These are phyloP conservation scores for Apis cerana DNA, from an alignment of 1,140 invertebrate species.

Conservation along the genomic window DNA sequence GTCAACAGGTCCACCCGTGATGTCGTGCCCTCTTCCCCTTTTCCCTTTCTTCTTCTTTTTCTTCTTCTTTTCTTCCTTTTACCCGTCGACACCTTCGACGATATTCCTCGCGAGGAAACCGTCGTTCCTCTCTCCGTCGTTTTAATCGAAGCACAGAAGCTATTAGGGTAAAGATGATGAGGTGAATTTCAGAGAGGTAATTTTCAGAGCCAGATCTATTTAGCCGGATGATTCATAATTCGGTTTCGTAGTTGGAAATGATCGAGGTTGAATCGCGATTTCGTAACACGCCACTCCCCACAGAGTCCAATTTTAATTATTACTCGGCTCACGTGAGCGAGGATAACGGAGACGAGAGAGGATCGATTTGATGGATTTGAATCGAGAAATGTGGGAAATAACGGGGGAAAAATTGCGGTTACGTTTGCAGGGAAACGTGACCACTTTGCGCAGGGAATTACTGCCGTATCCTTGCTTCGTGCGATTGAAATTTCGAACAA, in stretches of 20 bases:
- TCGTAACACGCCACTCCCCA: constrained; percentile 35
- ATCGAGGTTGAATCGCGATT: constrained; percentile 31
- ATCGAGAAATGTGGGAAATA: constrained; percentile 23
- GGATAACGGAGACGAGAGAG: constrained; percentile 33
- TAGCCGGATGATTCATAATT: background rate
- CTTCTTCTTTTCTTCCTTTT: constrained; percentile 34
- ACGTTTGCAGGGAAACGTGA: constrained; percentile 37
- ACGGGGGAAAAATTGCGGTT: constrained; percentile 42
- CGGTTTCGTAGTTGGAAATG: background rate
- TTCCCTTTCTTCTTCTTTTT: background rate
- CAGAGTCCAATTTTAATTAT: constrained; percentile 56
- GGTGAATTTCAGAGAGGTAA: background rate
- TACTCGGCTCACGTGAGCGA: constrained; percentile 42
- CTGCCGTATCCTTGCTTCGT: background rate
- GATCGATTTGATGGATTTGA: constrained; percentile 42
- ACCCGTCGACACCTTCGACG: constrained; percentile 39
- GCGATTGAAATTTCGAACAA: background rate
- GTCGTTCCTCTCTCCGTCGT: background rate
- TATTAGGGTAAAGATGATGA: background rate
- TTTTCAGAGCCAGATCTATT: background rate
- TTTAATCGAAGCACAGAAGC: background rate
- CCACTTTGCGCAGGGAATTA: background rate
- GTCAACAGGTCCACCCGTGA: constrained; percentile 61
- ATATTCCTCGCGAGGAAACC: background rate
- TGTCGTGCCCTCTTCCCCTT: constrained; percentile 20